Conservation (phyloP, 2,888 invertebrate species). For the Scaeva pyrastri region DNA sequence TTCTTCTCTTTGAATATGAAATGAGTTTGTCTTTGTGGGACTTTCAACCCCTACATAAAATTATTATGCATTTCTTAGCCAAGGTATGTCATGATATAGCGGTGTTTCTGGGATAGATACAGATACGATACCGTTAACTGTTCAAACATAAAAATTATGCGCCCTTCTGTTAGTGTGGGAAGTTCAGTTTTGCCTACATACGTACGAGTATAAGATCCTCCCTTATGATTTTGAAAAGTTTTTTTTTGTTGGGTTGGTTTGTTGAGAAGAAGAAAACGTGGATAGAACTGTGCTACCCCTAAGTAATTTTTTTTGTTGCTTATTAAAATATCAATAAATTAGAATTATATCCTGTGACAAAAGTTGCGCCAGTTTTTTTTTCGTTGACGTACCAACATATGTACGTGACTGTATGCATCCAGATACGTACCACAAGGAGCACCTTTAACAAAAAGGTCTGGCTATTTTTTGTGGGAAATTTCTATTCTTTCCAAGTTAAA, state of each 20-base stretch:
- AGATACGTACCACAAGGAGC: too few relatives aligned
- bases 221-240: background rate
- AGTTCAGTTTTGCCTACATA: too few relatives aligned
- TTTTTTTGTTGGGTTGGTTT: too few relatives aligned
- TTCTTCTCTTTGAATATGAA: conserved; percentile 12
- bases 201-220: too few relatives aligned
- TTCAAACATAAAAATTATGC: background rate
- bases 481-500: background rate
- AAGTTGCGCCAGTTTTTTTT: background rate
- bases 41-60: conserved; percentile 3
- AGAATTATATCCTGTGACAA: background rate
- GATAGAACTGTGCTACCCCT: background rate
- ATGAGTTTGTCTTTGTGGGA: background rate
- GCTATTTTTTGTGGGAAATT: background rate
- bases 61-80: background rate
- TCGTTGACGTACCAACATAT: too few relatives aligned
- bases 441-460: too few relatives aligned
- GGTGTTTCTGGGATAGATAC: background rate
- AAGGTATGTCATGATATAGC: background rate
- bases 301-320: background rate
- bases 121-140: background rate
- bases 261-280: background rate
- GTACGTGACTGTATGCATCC: too few relatives aligned
- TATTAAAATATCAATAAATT: conserved; percentile 17
- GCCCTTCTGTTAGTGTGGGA: conserved; percentile 12